A percentile compares a stretch with the other conserved stretches of the same genome.
phyloP scores from a whole-genome alignment of 2,113 vertebrate genomes.

The Gymnocephalus cernua region DNA sequence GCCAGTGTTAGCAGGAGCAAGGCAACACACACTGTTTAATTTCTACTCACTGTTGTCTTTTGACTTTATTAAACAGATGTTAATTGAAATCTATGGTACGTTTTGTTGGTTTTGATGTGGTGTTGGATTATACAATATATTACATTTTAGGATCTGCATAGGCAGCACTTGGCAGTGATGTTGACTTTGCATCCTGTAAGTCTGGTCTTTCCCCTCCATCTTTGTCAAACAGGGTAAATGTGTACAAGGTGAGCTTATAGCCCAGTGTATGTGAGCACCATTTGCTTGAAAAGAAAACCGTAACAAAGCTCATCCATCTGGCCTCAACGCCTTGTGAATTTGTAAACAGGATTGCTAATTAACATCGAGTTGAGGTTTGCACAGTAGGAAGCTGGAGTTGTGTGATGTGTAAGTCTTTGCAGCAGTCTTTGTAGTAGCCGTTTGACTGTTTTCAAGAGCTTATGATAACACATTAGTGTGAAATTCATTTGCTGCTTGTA shows the following conservation, averaged over 20 bases:
- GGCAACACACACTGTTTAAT: neutral
- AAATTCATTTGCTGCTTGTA: conserved; percentile 64
- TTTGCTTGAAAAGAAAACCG: conserved; percentile 3
- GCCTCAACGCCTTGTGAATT: conserved; percentile 1
- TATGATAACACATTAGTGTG: conserved; percentile 48
- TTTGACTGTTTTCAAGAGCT: conserved; percentile 31
- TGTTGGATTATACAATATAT: neutral
- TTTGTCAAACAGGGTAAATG: neutral
- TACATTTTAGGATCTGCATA: neutral
- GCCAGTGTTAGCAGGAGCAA: neutral
- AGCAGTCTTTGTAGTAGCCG: neutral
- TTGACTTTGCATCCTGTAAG: neutral
- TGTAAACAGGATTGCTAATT: neutral
- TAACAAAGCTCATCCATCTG: neutral
- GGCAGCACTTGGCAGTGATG: neutral
- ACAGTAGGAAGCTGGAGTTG: neutral
- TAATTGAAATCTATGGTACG: neutral
- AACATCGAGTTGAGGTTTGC: neutral
- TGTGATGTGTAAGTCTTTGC: neutral
- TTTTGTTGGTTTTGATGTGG: neutral
- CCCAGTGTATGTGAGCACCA: neutral
- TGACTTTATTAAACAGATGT: neutral
- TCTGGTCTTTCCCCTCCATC: neutral
- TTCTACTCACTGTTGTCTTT: neutral
- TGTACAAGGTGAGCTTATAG: neutral